Conservation (phyloP, 2,113 vertebrate species). For the Prietella phreatophila region DNA sequence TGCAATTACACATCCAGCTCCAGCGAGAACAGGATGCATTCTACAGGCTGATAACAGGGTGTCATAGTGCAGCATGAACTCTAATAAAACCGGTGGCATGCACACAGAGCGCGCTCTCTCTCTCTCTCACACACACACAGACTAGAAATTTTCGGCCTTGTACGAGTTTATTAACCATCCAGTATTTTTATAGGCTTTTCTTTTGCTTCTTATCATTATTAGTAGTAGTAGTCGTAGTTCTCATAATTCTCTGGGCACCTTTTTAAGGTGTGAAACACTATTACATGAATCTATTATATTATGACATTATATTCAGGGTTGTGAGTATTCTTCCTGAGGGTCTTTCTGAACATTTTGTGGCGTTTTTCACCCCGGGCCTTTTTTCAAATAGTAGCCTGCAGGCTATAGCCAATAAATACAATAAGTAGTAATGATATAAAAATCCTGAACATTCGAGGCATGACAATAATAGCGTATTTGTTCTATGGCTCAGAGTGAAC, state of each 20-base stretch:
- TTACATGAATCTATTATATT: no score
- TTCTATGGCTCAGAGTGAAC: not conserved
- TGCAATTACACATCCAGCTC: not conserved
- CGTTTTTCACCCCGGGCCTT: no score
- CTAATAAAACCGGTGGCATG: not conserved
- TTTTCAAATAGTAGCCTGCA: not conserved
- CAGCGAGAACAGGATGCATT: not conserved
- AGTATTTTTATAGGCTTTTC: not conserved
- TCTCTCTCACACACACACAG: no score
- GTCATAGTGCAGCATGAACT: not conserved
- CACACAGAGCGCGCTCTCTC: not conserved
- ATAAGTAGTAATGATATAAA: not conserved
- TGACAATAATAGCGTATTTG: no score
- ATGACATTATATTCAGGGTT: no score
- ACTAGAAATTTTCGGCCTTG: not conserved
- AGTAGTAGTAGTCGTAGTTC: no score
- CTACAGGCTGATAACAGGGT: slow-evolving; percentile 20
- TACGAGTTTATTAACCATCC: not conserved
- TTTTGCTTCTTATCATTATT: no score
- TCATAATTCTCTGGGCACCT: not conserved
- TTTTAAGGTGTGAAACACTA: no score
- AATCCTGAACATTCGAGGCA: not conserved
- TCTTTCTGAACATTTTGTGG: not conserved
- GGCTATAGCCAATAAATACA: not conserved
- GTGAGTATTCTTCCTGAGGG: not conserved